Evolutionary conservation across 2,888 invertebrate genomes (phyloP), one percentile per base, ranked within the genome.

Genomic region (Hirtodrosophila duncani): DNA sequence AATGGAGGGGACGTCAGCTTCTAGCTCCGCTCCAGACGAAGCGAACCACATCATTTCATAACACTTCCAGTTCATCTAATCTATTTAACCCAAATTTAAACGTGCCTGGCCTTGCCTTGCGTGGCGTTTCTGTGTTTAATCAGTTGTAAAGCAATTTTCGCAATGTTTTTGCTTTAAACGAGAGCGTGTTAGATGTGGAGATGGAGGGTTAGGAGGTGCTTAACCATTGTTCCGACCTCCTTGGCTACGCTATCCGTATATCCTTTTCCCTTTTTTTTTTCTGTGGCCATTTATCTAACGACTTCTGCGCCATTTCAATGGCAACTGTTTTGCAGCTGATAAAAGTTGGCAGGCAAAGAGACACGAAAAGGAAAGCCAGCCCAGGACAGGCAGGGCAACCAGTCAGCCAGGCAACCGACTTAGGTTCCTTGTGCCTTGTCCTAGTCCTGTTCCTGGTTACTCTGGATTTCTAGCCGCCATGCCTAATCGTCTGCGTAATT

Each of bases 401-500:
- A n/a, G n/a, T n/a, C n/a, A n/a, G n/a, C n/a, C n/a, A n/a, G n/a
- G n/a, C n/a, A n/a, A n/a, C n/a, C n/a, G 50, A 46, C 16, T 30
- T 38, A 26, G 17, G 29, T 27, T 53, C 27, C 57, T 53, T 29
- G 27, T 9, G n/a, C 17, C 7, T 27, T 21, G 29, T 31, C 6
- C 11, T 6, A n/a, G n/a, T 44, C 26, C n/a, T 38, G 23, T 16
- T 29, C 21, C 17, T 39, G 36, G 18, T 21, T 38, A 17, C 44
- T 48, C 41, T 57, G 68, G 41, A 45, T 56, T 63, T 53, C 33
- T 55, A 52, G n/a, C n/a, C 62, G 39, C 45, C 64, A 67, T 82
- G 84, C 67, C 82, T 83, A 83, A 83, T 85, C 85, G 83, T 84
- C 81, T 84, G 85, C 68, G 74, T 85, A 84, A 83, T 83, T 84